Evolutionary conservation across 2,888 invertebrate species (phyloP).

Genomic region (Norana najaformis): DNA sequence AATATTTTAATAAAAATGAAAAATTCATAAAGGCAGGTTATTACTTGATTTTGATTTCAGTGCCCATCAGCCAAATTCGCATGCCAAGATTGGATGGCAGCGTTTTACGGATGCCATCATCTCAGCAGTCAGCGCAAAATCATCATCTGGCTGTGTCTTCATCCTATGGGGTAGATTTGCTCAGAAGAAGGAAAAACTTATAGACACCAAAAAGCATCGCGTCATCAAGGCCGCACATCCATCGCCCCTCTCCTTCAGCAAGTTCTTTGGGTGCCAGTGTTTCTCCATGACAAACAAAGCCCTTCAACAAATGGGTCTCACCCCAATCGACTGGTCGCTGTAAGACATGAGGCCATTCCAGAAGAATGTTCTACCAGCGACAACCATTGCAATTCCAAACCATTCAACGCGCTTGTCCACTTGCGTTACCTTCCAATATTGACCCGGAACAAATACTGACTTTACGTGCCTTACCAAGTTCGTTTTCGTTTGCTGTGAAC

Average conservation of each 20-base stretch:
- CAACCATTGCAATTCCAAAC: neutral
- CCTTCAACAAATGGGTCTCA: slow-evolving; percentile 46
- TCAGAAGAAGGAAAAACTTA: slow-evolving; percentile 54
- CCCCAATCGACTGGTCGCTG: slow-evolving; percentile 52
- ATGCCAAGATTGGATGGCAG: slow-evolving; percentile 59
- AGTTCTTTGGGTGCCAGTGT: slow-evolving; percentile 54
- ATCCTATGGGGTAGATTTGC: slow-evolving; percentile 59
- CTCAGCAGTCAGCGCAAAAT: slow-evolving; percentile 39
- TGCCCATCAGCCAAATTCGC: slow-evolving; percentile 51
- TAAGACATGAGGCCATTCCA: neutral
- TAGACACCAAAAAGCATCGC: slow-evolving; percentile 50
- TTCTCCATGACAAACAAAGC: slow-evolving; percentile 53
- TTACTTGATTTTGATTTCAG: slow-evolving; percentile 41
- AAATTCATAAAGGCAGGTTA: neutral
- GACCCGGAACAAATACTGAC: no score
- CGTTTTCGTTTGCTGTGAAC: no score
- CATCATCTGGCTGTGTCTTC: slow-evolving; percentile 57
- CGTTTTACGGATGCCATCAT: neutral
- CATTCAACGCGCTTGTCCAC: no score
- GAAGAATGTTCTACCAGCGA: neutral
- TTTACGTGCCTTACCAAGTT: no score
- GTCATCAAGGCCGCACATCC: slow-evolving; percentile 58
- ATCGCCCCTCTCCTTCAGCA: slow-evolving; percentile 54
- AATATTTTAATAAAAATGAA: neutral
- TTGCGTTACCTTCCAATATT: no score